Evolutionary conservation across 2,888 invertebrate species (phyloP), one percentile per base, ranked within the genome.

Genomic region (Drymonia ruficornis): DNA sequence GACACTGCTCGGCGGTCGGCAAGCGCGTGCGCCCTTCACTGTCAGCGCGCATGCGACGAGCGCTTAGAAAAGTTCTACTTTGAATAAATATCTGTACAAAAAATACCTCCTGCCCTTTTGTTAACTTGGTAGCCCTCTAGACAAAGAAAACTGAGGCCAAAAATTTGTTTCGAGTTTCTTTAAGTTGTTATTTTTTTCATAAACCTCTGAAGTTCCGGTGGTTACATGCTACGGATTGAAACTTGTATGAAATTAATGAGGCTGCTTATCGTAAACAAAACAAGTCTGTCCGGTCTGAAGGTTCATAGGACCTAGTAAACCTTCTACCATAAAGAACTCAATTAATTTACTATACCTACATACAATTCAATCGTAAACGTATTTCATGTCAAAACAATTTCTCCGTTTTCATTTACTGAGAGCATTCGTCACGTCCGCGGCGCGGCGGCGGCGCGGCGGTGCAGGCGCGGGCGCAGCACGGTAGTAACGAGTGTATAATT

Each of bases 401-500:
- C 75, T 80, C 72, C 67, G 70, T 72, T 80, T 80, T 76, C 77
- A 77, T 82, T 78, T 79, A 76, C 74, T 68, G 76, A 73, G 73
- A 71, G 81, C 76, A 81, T 78, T 78, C 77, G 84, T 83, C 80
- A 81, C 82, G 83, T 80, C 69, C 65, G 60, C 63, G 60, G 62
- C 47, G 52, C 44, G 56, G 50, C 42, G 55, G 60, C 43, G 60
- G 63, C 56, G 64, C 38, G 61, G 55, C 47, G 56, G 70, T 55
- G 62, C 58, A 44, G 57, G 71, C 71, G 79, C 78, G 70, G 76
- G 81, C 83, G 86, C 86, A 85, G 87, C 87, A 88, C 91, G 84
- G 91, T 91, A 91, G 91, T 92, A 92, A 91, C 91, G 89, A 91
- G 91, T 91, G 91, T 91, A 86, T 91, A 92, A 92, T 92, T 92